Conservation (phyloP, 2,113 vertebrate genomes). For the Ceyx melanurus region DNA sequence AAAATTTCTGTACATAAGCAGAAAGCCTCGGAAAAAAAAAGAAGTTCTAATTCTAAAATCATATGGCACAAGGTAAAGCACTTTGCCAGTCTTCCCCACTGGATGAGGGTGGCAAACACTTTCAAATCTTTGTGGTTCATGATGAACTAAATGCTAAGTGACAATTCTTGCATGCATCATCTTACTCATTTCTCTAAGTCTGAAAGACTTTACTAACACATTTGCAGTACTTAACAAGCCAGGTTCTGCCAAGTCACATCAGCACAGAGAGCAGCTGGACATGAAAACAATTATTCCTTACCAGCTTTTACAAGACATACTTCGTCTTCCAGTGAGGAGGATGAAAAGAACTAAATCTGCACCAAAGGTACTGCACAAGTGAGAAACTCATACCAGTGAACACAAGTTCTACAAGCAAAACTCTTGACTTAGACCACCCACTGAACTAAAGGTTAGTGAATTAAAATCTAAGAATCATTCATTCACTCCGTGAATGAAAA, state of each 20-base stretch:
- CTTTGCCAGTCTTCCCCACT: neutral
- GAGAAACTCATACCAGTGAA: neutral
- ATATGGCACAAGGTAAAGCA: neutral
- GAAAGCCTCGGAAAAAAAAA: neutral
- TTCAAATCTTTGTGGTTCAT: neutral
- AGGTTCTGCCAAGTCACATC: neutral
- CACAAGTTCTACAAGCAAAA: neutral
- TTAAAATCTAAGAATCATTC: neutral
- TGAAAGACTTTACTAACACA: neutral
- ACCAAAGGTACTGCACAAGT: neutral
- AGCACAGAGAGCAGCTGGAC: neutral
- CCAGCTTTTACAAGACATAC: neutral
- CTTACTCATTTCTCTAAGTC: neutral
- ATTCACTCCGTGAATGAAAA: neutral
- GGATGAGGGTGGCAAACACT: neutral
- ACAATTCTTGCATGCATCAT: neutral
- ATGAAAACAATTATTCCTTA: neutral
- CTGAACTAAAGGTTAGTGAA: neutral
- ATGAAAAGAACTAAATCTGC: neutral
- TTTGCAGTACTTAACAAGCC: neutral
- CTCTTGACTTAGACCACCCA: neutral
- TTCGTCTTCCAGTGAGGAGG: neutral
- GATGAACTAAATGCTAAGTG: neutral
- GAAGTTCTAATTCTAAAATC: neutral
- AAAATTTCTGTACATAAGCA: neutral